Base-by-base conservation (phyloP, 2,797 vertebrate species). In the Manis crassicaudata region DNA sequence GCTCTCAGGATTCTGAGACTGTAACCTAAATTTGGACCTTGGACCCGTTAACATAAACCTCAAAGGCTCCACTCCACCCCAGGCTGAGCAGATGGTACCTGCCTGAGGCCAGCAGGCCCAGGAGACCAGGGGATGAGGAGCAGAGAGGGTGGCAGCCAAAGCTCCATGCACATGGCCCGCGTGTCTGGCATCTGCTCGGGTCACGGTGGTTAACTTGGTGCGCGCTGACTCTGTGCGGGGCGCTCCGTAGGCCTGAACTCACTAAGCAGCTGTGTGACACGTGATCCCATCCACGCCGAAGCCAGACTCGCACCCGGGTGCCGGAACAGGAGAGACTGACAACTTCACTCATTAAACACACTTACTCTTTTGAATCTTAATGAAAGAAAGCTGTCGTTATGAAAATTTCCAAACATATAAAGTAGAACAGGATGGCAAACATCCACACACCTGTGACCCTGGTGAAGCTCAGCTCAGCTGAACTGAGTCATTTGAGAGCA, bases 101-200 rank as follows among this genome's bases (percentile, higher is more conserved):
- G 27, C 73, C 18, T 40, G 63, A 21, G 32, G 35, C 46, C 7
- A 17, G 16, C 6, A 6, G 85, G 21, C 2, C 27, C 27, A 29
- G 23, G 29, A 10, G 56, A 7, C 5, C 3, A 50, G 37, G 29
- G 7, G 16, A 21, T 13, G 5, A 40, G 46, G 11, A 2, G 11
- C 46, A 11, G 46, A 46, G 40, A 13, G 0, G 5, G 11, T 4
- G 35, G 29, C 7, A 3, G 3, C 52, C 46, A 65, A 80, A 56
- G 43, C 25, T 6, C 7, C 37, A 1, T 2, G 7, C 14, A 0
- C 10, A 3, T 2, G 29, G 40, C 11, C 32, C 18, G 40, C 5
- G 2, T 0, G 3, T 0, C 0, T 0, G 20, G 43, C 52, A 52
- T 75, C 29, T 16, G 54, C 73, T 32, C 1, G 0, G 16, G 2